These are phyloP conservation scores for Barypeithes pellucidus DNA, from an alignment of 2,888 invertebrate species.

Conservation along the genomic window DNA sequence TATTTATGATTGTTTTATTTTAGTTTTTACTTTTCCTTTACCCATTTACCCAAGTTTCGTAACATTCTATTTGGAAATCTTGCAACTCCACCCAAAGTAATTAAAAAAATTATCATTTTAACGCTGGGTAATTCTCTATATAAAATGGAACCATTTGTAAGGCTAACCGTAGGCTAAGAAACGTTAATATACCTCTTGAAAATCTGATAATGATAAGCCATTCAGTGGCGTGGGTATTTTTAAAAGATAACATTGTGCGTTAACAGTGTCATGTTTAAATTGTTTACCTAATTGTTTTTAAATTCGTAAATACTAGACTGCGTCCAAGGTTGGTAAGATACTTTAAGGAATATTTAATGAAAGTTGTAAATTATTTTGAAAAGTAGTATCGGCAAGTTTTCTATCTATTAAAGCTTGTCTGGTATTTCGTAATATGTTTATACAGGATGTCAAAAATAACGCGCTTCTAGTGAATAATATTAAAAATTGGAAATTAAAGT, in stretches of 20 bases:
- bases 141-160: background rate
- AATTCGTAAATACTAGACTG: slow-evolving; percentile 28
- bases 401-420: background rate
- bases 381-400: no score
- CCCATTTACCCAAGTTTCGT: no score
- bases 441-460: no score
- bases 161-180: background rate
- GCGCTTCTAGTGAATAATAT: no score
- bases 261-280: slow-evolving; percentile 41
- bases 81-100: slow-evolving; percentile 5
- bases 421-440: background rate
- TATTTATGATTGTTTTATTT: no score
- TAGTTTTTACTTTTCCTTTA: no score
- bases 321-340: slow-evolving; percentile 41
- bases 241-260: slow-evolving; percentile 38
- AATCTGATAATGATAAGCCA: slow-evolving; percentile 40
- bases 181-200: slow-evolving; percentile 28
- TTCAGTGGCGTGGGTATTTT: slow-evolving; percentile 39
- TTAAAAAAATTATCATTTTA: background rate
- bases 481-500: no score
- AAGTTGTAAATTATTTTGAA: slow-evolving; percentile 29
- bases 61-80: background rate
- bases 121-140: background rate
- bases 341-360: slow-evolving; percentile 33
- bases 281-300: slow-evolving; percentile 40